Base-by-base conservation (phyloP, 2,797 vertebrate genomes). In the Tadarida brasiliensis region DNA sequence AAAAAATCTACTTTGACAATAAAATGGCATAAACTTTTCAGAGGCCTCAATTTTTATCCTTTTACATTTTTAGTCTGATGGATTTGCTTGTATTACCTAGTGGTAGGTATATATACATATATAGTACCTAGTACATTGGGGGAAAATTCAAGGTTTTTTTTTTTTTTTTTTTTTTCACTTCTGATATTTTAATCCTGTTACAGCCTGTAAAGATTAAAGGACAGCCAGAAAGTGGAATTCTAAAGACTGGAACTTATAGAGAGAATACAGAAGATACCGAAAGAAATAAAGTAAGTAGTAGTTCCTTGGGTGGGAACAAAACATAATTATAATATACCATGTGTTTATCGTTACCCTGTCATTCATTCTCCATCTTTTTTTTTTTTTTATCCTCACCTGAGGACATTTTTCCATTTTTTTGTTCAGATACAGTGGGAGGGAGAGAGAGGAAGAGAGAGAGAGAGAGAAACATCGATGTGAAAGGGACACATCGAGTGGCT, bases 211-310 rank as follows among this genome's bases (percentile, higher is more conserved):
- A 96, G 96, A 81, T 98, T 97, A 98, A 98, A 98, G 97, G 94
- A 97, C 96, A 97, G 95, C 94, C 98, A 98, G 98, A 98, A 91
- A 98, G 95, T 97, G 98, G 97, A 97, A 91, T 96, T 97, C 97
- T 97, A 98, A 98, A 97, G 74, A 96, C 97, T 98, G 98, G 94
- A 97, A 95, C 97, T 96, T 87, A 98, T 97, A 98, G 97, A 97
- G 98, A 98, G 94, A 98, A 98, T 97, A 95, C 96, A 95, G 98
- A 98, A 95, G 98, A 98, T 96, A 95, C 95, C 92, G 98, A 98
- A 98, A 98, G 80, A 97, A 98, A 98, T 97, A 98, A 98, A 98
- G 98, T 98, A 98, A 98, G 98, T 98, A 96, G 88, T 92, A 96
- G 88, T 92, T 93, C 95, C 87, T 92, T 97, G 39, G 94, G 16